Conservation (phyloP, 1,140 invertebrate species). For the Ectropis grisescens region DNA sequence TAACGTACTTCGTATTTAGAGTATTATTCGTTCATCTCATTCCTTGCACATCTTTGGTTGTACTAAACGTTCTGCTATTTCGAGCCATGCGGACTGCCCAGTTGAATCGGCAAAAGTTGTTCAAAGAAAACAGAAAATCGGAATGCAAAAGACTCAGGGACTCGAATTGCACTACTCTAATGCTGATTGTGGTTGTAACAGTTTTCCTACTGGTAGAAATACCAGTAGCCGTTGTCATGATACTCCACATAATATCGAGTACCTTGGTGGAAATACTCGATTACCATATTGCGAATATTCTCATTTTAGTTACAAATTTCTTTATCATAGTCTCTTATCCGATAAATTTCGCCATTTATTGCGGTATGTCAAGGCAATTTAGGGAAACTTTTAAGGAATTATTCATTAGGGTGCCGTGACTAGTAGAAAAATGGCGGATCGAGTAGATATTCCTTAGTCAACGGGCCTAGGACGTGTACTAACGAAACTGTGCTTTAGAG, state of each 20-base stretch:
- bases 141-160: constrained; percentile 88
- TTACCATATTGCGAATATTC: constrained; percentile 84
- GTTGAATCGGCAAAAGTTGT: constrained; percentile 81
- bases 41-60: constrained; percentile 89
- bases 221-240: constrained; percentile 89
- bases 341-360: constrained; percentile 96
- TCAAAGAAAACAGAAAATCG: constrained; percentile 87
- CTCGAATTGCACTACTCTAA: constrained; percentile 92
- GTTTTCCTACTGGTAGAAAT: constrained; percentile 93
- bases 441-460: constrained; percentile 82
- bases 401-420: constrained; percentile 76
- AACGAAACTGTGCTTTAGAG: constrained; percentile 86
- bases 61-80: constrained; percentile 91
- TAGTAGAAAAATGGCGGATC: constrained; percentile 76
- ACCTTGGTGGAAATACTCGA: constrained; percentile 80
- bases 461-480: constrained; percentile 83
- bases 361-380: constrained; percentile 94
- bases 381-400: constrained; percentile 93
- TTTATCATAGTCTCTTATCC: constrained; percentile 93
- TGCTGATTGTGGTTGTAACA: constrained; percentile 95
- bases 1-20: constrained; percentile 86
- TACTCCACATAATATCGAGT: constrained; percentile 86
- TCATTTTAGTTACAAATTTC: constrained; percentile 91
- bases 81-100: constrained; percentile 87
- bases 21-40: constrained; percentile 92